Base-by-base conservation (phyloP, 92 coral and sea anemone genomes). In the Epizoanthus fatuus region DNA sequence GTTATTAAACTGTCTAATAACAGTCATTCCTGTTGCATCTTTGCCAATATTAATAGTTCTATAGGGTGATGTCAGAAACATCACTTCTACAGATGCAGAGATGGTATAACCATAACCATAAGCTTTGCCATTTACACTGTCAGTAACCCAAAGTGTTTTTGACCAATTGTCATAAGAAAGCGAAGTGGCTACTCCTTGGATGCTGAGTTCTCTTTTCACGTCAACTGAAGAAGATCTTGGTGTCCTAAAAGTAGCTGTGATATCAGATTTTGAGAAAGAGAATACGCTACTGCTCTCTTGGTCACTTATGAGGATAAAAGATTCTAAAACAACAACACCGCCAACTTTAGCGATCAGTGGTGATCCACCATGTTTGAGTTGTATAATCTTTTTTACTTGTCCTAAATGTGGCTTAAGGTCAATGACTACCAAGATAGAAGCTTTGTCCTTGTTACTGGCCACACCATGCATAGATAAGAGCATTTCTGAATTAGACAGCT, bases 391-490 rank as follows among this genome's bases (percentile, higher is more conserved):
- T 49, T 68, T 81, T 2, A 91, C 90, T 3, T 22, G 52, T 5
- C 52, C 52, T 7, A 45, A 45, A 11, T 4, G 52, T 7, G 52
- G 52, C 0, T 3, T 45, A 15, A 84, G 64, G 60, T 86, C 86
- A 3, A 87, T 90, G 6, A 95, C 90, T 68, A 93, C 98, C 35
- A 95, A 70, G 5, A 95, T 54, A 0, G 98, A 89, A 14, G 94
- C 88, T 45, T 90, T 90, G 35, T 69, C 92, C 37, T 81, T 84
- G 51, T 92, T 93, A 3, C 87, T 67, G 29, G 91, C 90, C 2
- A 95, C 96, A 13, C 98, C 98, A 6, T 90, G 89, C 94, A 90
- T 90, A 22, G 92, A 94, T 11, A 95, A 86, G 15, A 95, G 7
- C 86, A 94, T 86, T 57, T 83, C 87, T 38, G 88, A 77, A 7